Evolutionary conservation across 2,797 vertebrate genomes (phyloP), one percentile per base, ranked within the genome.

Genomic region (Poliocrania exsul): DNA sequence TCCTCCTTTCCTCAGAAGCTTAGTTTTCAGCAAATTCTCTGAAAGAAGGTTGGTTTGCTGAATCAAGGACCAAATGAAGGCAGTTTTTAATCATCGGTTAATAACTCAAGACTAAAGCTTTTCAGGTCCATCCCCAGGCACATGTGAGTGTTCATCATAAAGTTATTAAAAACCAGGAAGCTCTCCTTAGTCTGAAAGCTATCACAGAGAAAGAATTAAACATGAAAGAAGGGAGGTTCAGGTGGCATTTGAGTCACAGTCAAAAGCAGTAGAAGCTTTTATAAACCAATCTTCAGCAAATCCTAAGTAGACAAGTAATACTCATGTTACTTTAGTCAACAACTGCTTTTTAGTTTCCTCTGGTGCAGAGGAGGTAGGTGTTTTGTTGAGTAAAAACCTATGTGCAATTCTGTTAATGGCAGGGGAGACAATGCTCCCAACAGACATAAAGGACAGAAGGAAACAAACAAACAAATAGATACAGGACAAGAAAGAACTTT

Each of bases 21-120:
- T 78, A 31, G 71, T 46, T 94, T 87, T 18, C 72, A 79, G 47
- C 37, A 88, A 46, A 89, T 74, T 69, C 14, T 66, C 64, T 74
- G 64, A 77, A 84, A 91, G 19, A 84, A 81, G 20, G 35, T 15
- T 79, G 33, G 13, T 88, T 83, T 92, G 47, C 62, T 86, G 77
- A 83, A 85, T 69, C 53, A 78, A 71, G 23, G 42, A 80, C 42
- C 13, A 91, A 81, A 89, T 0, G 2, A 83, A 28, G 62, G 20
- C 38, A 86, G 6, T 23, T 64, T 92, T 78, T 10, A 91, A 88
- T 77, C n/a, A 54, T 71, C 26, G 49, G 72, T 54, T 50, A 83
- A 65, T 78, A 92, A 85, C 65, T 95, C 23, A 83, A 89, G n/a
- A 33, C 28, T 49, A 61, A 82, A 89, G n/a, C 60, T 93, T 89